Percentiles rank a stretch among this genome's conserved stretches.
Conservation (phyloP, 2,113 vertebrate genomes). For the Sula dactylatra region DNA sequence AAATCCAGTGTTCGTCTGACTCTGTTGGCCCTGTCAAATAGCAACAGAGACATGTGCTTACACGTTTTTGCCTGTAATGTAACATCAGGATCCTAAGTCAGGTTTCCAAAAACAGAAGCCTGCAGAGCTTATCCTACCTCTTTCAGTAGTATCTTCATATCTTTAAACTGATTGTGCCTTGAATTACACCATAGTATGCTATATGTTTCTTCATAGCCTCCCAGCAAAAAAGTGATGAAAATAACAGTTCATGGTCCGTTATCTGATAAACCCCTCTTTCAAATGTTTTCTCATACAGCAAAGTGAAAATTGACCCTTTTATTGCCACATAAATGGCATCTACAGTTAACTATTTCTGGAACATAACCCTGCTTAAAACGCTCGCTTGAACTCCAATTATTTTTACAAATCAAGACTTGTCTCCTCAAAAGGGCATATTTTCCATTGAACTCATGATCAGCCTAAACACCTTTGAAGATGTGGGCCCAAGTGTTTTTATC, state of each 20-base stretch:
- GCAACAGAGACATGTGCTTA: background rate
- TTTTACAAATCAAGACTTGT: background rate
- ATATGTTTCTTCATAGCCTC: background rate
- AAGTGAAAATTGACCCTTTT: background rate
- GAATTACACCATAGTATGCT: background rate
- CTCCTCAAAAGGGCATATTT: background rate
- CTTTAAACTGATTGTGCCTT: background rate
- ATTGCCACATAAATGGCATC: background rate
- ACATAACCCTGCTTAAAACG: background rate
- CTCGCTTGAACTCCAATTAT: background rate
- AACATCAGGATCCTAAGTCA: background rate
- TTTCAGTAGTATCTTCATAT: background rate
- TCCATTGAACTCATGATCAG: background rate
- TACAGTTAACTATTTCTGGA: background rate
- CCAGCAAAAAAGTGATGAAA: background rate
- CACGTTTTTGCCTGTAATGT: rapidly evolving
- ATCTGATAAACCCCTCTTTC: background rate
- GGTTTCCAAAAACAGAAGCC: background rate
- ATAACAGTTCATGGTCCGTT: background rate
- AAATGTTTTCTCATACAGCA: background rate
- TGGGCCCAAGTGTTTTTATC: background rate
- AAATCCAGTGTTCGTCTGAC: background rate
- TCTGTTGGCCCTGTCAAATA: background rate
- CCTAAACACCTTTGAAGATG: background rate
- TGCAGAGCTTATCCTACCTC: background rate